Evolutionary conservation across 2,797 vertebrate genomes (phyloP), one percentile per base, ranked within the genome.

Genomic region (Anisognathus igniventris): DNA sequence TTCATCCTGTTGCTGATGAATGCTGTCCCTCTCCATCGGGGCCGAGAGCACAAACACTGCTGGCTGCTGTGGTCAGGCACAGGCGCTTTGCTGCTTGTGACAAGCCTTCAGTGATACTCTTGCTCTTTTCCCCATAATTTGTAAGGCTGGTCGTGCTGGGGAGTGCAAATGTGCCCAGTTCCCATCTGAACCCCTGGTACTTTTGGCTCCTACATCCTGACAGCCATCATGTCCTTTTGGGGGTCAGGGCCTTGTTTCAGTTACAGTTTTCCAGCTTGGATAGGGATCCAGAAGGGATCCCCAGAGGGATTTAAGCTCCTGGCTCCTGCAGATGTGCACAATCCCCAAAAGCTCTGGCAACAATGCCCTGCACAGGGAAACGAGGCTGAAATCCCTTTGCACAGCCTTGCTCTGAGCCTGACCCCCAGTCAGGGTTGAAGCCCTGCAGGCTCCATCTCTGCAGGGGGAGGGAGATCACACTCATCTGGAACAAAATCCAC

Each of bases 11-110:
- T 80, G 68, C 24, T 84, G 83, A 37, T 23, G 17, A 40, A 45
- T 0, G 0, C 54, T 40, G 42, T 84, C 70, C 33, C 77, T 70
- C 0, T 0, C 30, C 30, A 10, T 1, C 0, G 0, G 44, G 44
- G 33, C 72, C 0, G 0, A 45, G 27, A 67, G 56, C 2, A 1
- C 58, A 45, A 67, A 33, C 17, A 1, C 18, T 23, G 71, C 56
- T 66, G 85, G n/a, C 71, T 79, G 62, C 86, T 9, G 2, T 19
- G 65, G 37, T 30, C 45, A 85, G 74, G 71, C 54, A 75, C 62
- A 35, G 28, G 44, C 35, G 19, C 40, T 31, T 33, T 44, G 35
- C 54, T 72, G 73, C 35, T 81, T 24, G 18, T 2, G 11, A 51
- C 50, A 30, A 84, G 21, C 28, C 39, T 56, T 56, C 62, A 23